Evolutionary conservation across 2,797 vertebrate genomes (phyloP), one percentile per base, ranked within the genome.

Genomic region (Bucorvus abyssinicus): DNA sequence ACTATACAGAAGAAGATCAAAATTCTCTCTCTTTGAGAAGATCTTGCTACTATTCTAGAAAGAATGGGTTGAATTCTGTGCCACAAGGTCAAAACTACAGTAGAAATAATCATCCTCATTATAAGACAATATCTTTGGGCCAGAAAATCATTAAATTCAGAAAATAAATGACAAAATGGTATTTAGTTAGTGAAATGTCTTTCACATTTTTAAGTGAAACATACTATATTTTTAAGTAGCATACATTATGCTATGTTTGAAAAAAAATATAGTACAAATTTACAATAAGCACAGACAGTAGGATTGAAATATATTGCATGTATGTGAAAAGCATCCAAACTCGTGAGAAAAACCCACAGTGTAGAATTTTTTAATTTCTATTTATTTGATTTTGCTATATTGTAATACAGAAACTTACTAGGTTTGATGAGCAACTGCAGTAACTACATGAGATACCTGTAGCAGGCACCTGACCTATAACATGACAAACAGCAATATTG

Each of bases 301-400:
- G n/a, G 24, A 55, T 5, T 80, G 17, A 85, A 77, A 88, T 65
- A 22, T 18, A 15, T 6, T 42, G 0, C 32, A 26, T 22, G 10
- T 7, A n/a, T 23, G 18, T 64, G 11, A 65, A 63, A 74, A 59
- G 4, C 32, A 30, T 20, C 24, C 52, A 78, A 88, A 70, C 2
- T 61, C 19, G 36, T 24, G 1, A 15, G 8, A 44, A 73, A 71
- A 47, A 36, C 4, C 2, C 7, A 2, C 3, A 8, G 8, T 7
- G 4, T 24, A 32, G 18, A 44, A 4, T 29, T 40, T 69, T 65
- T 59, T 14, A 23, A 34, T 38, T 61, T 65, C 0, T 30, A 23
- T 60, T 77, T 65, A 13, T 88, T 78, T 75, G 23, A 63, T 92
- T 92, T 78, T 63, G 18, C 3, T 75, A 11, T 45, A 18, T 2